Base-by-base conservation (phyloP, 2,888 invertebrate species). In the Apamea monoglypha region DNA sequence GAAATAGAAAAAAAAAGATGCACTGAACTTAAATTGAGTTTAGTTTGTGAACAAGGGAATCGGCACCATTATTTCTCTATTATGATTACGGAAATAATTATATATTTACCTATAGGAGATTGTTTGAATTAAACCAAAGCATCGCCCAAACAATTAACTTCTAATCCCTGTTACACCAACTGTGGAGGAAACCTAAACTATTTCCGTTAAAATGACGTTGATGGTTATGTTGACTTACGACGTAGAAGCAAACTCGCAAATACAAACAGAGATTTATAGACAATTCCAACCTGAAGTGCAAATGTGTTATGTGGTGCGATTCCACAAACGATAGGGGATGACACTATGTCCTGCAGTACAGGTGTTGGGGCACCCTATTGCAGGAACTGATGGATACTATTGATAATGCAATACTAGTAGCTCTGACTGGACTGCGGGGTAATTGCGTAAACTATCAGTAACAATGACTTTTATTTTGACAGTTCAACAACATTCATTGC, bases 81-180 rank as follows among this genome's bases (percentile, higher is more conserved):
- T 50, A 40, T 16, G n/a, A n/a, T 56, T 56, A 56, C 10, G 18
- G n/a, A 40, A 56, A 25, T 56, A 56, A 56, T 25, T n/a, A 67
- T 44, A 16, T 40, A 40, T 2, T n/a, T 40, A 16, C 4, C 18
- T 7, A 25, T 6, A 0, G 3, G 29, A 63, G 12, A 18, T 77
- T 63, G 5, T 50, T 79, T n/a, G 21, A 7, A 64, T 44, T 44
- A 53, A 12, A 18, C 10, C 10, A 10, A 56, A 56, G 25, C 25
- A 56, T 56, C 25, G 25, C 25, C 25, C 56, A 56, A 25, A 25
- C 25, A 56, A 56, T 56, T 56, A 56, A 44, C 53, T 73, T 81
- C 32, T 61, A 73, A 64, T 64, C 74, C 44, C n/a, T 56, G 29
- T 63, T 36, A 32, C 32, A 36, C 73, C 53, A 74, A 82, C 82